phyloP scores from a whole-genome alignment of 1,140 invertebrate genomes.

The Palaemon carinicauda region DNA sequence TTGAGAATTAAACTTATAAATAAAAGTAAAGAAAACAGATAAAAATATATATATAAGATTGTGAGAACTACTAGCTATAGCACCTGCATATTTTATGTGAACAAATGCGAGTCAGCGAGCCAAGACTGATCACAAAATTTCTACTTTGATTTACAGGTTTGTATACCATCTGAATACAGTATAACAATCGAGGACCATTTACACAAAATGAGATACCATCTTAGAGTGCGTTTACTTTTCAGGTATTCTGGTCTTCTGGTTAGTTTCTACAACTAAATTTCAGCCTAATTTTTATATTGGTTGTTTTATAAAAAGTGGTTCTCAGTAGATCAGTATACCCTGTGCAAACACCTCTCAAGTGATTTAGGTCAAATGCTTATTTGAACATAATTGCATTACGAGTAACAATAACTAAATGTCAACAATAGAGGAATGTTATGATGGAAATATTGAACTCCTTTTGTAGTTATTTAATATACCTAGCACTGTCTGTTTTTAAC shows the following conservation, averaged over 20 bases:
- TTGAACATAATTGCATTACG: no score
- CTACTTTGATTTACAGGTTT: not conserved
- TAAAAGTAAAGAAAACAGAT: conserved; percentile 34
- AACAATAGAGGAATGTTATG: conserved; percentile 23
- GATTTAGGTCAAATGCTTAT: no score
- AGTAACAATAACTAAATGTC: no score
- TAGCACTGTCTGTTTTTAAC: not conserved
- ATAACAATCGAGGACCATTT: not conserved
- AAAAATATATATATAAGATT: conserved; percentile 42
- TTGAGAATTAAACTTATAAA: conserved; percentile 48
- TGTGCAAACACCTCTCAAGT: no score
- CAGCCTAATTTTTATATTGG: not conserved
- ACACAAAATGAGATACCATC: not conserved
- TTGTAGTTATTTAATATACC: not conserved
- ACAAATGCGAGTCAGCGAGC: not conserved
- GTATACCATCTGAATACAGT: not conserved
- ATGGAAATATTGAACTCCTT: conserved; percentile 13
- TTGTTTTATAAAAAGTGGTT: not conserved
- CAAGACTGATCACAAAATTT: not conserved
- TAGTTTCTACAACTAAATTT: not conserved
- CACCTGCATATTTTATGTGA: conserved; percentile 36
- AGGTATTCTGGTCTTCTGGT: no score
- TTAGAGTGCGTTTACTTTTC: not conserved
- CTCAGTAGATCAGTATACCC: not conserved
- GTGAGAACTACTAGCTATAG: conserved; percentile 45